phyloP scores from a whole-genome alignment of 2,797 vertebrate genomes.

The Coregonus ussuriensis region DNA sequence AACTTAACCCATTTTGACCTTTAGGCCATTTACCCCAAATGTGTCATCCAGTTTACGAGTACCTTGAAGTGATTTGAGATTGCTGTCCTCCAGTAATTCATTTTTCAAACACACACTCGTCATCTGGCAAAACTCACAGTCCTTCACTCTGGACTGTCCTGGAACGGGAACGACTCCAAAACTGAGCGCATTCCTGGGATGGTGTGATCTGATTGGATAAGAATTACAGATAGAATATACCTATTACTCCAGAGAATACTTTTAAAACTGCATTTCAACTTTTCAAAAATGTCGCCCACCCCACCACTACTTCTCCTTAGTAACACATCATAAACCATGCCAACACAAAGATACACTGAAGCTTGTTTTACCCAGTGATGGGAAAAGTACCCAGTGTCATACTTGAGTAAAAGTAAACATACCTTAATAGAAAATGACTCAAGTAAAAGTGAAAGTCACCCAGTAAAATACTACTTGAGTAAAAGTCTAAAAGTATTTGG shows the following conservation, averaged over 20 bases:
- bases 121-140: not conserved
- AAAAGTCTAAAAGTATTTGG: too few species aligned
- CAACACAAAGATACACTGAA: not conserved
- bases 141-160: conserved; percentile 37
- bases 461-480: too few species aligned
- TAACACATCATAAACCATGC: not conserved
- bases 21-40: conserved; percentile 43
- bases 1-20: conserved; percentile 31
- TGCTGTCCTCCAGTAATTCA: conserved; percentile 7
- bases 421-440: too few species aligned
- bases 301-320: not conserved
- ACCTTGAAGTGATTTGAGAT: conserved; percentile 43
- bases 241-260: not conserved
- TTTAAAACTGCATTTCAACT: too few species aligned
- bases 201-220: conserved; percentile 55
- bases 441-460: too few species aligned
- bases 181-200: conserved; percentile 25
- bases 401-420: too few species aligned
- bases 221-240: not conserved
- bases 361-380: too few species aligned
- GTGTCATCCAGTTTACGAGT: conserved; percentile 30
- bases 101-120: not conserved
- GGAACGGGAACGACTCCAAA: conserved; percentile 28
- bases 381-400: too few species aligned
- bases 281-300: too few species aligned